Conservation (phyloP, 2,888 invertebrate species). For the Caenorhabditis sp. region DNA sequence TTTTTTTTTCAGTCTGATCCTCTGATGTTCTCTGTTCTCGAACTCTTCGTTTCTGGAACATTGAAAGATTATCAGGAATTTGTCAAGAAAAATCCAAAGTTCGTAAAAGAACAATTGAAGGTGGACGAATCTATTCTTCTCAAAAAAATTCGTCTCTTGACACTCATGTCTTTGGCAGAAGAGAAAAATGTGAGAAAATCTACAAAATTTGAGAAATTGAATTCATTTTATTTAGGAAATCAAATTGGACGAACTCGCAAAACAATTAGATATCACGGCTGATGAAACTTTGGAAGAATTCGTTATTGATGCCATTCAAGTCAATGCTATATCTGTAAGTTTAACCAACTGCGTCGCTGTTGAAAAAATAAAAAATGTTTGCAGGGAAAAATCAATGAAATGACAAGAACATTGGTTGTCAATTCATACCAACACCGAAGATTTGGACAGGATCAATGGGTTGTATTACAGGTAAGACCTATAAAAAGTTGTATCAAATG, state of each 20-base stretch:
- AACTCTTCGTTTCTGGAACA: constrained; percentile 61
- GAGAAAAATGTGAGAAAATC: constrained; percentile 75
- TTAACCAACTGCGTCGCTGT: neutral
- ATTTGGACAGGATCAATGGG: constrained; percentile 66
- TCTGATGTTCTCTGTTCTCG: constrained; percentile 58
- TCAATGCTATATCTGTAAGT: constrained; percentile 65
- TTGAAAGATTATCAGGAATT: constrained; percentile 76
- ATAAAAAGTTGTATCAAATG: neutral
- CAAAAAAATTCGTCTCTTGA: constrained; percentile 91
- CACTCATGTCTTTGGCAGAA: constrained; percentile 97
- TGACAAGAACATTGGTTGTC: constrained; percentile 55
- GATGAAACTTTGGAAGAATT: constrained; percentile 92
- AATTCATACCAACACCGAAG: constrained; percentile 61
- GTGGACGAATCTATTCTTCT: constrained; percentile 58
- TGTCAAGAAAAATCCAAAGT: constrained; percentile 76
- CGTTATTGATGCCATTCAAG: constrained; percentile 83
- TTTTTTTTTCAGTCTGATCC: constrained; percentile 47
- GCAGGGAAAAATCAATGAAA: constrained; percentile 69
- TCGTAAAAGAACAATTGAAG: constrained; percentile 42
- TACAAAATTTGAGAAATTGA: neutral
- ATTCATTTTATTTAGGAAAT: constrained; percentile 78
- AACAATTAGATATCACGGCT: constrained; percentile 82
- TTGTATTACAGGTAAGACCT: constrained; percentile 31
- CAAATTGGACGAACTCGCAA: constrained; percentile 86
- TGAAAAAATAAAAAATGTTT: constrained; percentile 37